Evolutionary conservation across 2,797 vertebrate genomes (phyloP).

Genomic region (Galaxias olidus): DNA sequence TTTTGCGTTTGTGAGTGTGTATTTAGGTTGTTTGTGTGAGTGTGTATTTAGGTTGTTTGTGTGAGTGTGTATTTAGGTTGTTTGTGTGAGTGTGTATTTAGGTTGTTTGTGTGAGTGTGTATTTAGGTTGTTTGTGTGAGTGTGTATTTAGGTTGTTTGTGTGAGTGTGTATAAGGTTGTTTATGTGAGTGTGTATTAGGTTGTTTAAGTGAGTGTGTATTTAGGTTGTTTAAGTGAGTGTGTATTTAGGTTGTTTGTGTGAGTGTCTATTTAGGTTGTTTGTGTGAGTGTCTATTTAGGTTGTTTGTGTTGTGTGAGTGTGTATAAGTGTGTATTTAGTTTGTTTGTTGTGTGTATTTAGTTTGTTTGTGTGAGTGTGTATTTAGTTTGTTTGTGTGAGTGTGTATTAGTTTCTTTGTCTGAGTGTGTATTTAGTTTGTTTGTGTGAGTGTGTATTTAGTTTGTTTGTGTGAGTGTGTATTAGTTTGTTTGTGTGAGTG

Average conservation of each 20-base stretch:
- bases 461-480: constrained; percentile 16
- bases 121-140: no score
- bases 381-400: constrained; percentile 14
- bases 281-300: no score
- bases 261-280: background rate
- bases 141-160: no score
- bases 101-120: no score
- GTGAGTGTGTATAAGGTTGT: background rate
- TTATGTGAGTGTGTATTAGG: constrained; percentile 12
- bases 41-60: no score
- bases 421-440: no score
- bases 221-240: background rate
- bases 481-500: constrained; percentile 1
- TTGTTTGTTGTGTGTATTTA: no score
- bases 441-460: no score
- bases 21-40: background rate
- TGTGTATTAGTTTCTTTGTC: constrained; percentile 4
- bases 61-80: no score
- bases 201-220: constrained; percentile 18
- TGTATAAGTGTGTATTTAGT: no score
- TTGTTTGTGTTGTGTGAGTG: no score
- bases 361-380: no score
- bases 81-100: constrained; percentile 23
- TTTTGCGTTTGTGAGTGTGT: constrained; percentile 34
- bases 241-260: background rate